These are phyloP conservation scores for Falco columbarius DNA, from an alignment of 2,797 vertebrate genomes.

Conservation along the genomic window DNA sequence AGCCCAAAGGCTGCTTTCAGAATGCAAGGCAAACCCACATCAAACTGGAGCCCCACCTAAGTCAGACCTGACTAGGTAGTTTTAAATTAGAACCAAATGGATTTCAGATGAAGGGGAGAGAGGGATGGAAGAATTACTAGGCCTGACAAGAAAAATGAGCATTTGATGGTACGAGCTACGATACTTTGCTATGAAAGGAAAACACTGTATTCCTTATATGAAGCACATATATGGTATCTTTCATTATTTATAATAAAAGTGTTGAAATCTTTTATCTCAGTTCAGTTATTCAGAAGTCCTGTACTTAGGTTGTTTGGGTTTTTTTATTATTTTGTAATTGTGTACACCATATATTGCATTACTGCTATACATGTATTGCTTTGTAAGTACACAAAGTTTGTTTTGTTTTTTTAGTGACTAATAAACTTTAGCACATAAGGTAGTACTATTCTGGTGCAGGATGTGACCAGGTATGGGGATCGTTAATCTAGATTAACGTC, in stretches of 20 bases:
- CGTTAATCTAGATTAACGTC: conserved; percentile 43
- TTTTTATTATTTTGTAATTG: conserved; percentile 71
- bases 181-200: conserved; percentile 78
- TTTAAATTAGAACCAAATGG: conserved; percentile 66
- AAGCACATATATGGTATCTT: conserved; percentile 77
- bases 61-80: conserved; percentile 55
- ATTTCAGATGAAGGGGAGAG: conserved; percentile 26
- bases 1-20: conserved; percentile 18
- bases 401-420: conserved; percentile 63
- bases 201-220: conserved; percentile 82
- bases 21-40: conserved; percentile 14
- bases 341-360: conserved; percentile 78
- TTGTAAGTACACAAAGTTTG: conserved; percentile 74
- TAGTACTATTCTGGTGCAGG: conserved; percentile 62
- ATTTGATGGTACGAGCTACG: conserved; percentile 73
- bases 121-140: conserved; percentile 30
- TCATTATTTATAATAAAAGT: conserved; percentile 83
- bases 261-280: conserved; percentile 76
- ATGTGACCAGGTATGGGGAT: conserved; percentile 58
- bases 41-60: conserved; percentile 15
- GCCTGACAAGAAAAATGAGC: conserved; percentile 53
- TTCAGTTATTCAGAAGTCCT: conserved; percentile 79
- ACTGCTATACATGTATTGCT: conserved; percentile 77
- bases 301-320: conserved; percentile 53
- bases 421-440: conserved; percentile 61